Base-by-base conservation (phyloP, 2,797 vertebrate species). In the Lophotriccus pileatus region DNA sequence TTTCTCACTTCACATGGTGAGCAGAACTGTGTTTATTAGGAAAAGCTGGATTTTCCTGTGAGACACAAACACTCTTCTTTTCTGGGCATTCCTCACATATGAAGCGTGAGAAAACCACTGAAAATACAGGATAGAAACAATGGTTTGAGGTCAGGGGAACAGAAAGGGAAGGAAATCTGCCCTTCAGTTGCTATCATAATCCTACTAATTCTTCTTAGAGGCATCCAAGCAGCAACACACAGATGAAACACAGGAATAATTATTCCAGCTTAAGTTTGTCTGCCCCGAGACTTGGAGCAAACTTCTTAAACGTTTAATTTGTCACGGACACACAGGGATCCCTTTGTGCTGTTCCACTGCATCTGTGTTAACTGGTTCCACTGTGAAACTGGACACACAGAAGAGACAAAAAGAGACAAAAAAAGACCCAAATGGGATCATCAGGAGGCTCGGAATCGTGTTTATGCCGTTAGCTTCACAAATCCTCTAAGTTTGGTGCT, bases 241-340 rank as follows among this genome's bases (percentile, higher is more conserved):
- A 96, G 58, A 93, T 95, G 96, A 98, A 97, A 98, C 98, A 98
- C 95, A 94, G 19, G 44, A 96, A 91, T 97, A 97, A 98, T 98
- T 97, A 98, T 97, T 97, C 91, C 97, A 97, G 98, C 98, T 98
- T 98, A 91, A 91, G 92, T 88, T 94, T 81, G 96, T 97, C 97
- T 98, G 97, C 97, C 97, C 97, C 84, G 82, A 87, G 90, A 93
- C 93, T 67, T 46, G 84, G 55, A 93, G 89, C 93, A 94, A 96
- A 95, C 92, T 93, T 89, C 87, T 74, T 69, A 93, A 97, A 94
- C 95, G 59, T 97, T 93, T 84, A 84, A 97, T 98, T 96, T 91
- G 97, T 95, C 97, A 95, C n/a, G 97, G 96, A 94, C 94, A 91
- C 97, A 80, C 88, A 95, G 91, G 97, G 98, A 74, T 73, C 59